phyloP scores from a whole-genome alignment of 2,797 vertebrate species.

The Eleutherodactylus coqui region DNA sequence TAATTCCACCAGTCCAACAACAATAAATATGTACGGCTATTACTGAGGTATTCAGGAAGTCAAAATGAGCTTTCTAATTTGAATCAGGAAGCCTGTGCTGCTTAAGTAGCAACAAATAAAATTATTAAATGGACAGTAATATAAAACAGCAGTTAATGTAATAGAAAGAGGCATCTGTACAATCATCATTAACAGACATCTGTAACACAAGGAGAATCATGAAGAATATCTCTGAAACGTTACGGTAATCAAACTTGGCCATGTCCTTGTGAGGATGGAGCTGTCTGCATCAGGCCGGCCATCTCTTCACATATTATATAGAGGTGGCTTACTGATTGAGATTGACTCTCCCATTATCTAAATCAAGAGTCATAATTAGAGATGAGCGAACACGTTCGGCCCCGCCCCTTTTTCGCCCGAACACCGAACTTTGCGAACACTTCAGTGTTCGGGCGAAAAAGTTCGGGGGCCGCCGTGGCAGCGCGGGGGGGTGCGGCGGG shows the following conservation, averaged over 20 bases:
- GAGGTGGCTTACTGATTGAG: not conserved
- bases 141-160: conserved; percentile 17
- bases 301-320: not conserved
- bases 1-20: not conserved
- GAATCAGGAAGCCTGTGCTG: not conserved
- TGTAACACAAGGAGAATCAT: not conserved
- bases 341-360: not conserved
- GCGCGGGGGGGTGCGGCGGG: no score
- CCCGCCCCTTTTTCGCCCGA: no score
- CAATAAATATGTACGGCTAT: not conserved
- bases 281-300: not conserved
- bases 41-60: conserved; percentile 16
- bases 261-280: not conserved
- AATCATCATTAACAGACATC: conserved; percentile 24
- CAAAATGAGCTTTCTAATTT: not conserved
- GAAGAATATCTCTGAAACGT: not conserved
- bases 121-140: conserved; percentile 26
- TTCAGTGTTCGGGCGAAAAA: no score
- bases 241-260: not conserved
- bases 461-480: no score
- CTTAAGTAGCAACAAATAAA: not conserved
- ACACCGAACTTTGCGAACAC: no score
- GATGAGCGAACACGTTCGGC: no score
- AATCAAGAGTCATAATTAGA: no score
- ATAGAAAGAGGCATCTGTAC: conserved; percentile 19